A percentile compares a stretch with the other conserved stretches of the same genome.
These are phyloP conservation scores for Budorcas taxicolor DNA, from an alignment of 2,113 vertebrate genomes.

Conservation along the genomic window DNA sequence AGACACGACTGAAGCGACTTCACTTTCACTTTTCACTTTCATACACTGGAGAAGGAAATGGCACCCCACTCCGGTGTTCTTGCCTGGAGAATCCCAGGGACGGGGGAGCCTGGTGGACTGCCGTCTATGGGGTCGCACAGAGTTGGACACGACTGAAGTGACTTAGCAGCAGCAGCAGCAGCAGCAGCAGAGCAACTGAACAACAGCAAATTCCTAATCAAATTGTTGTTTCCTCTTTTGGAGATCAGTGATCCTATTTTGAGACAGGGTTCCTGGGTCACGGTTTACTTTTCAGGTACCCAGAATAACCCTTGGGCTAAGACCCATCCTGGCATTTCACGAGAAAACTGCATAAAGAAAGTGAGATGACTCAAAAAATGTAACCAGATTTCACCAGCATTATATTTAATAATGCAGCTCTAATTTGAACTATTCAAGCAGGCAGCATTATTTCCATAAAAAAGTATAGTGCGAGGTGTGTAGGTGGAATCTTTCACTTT, in stretches of 20 bases:
- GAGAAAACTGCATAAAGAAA: background rate
- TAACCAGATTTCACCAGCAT: background rate
- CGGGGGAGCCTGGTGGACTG: no score
- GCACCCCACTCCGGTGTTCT: no score
- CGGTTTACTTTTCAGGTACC: background rate
- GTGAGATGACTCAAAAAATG: background rate
- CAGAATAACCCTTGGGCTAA: background rate
- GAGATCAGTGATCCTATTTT: background rate
- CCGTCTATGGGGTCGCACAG: rapidly evolving
- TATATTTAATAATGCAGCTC: background rate
- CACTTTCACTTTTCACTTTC: no score
- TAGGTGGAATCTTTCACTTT: background rate
- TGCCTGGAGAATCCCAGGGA: no score
- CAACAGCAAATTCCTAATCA: background rate
- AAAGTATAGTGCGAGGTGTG: background rate
- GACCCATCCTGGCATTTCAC: background rate
- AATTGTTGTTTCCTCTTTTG: background rate
- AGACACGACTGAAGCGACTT: no score
- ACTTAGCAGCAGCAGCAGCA: no score
- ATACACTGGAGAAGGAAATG: no score
- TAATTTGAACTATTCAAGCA: background rate
- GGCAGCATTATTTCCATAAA: background rate
- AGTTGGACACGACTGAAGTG: rapidly evolving
- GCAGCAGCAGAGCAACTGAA: background rate
- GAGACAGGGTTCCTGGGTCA: background rate